These are phyloP conservation scores for Xiphophorus couchianus DNA, from an alignment of 2,113 vertebrate genomes.

Conservation along the genomic window DNA sequence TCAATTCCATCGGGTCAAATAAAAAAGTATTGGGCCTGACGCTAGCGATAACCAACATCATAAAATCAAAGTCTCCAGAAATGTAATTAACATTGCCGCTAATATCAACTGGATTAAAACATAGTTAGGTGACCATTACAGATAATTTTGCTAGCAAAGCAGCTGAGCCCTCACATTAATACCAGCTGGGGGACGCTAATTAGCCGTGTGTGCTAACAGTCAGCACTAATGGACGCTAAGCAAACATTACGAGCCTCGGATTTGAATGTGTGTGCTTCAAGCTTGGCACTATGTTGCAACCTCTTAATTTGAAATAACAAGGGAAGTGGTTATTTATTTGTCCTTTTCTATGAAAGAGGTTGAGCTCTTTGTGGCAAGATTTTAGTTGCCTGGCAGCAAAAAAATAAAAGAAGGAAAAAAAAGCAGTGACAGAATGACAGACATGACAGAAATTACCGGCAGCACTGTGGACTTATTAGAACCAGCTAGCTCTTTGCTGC, in stretches of 20 bases:
- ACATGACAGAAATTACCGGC: too few species aligned
- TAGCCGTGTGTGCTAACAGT: constrained; percentile 66
- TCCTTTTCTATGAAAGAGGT: too few species aligned
- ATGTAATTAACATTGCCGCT: constrained; percentile 29
- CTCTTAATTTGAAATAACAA: too few species aligned
- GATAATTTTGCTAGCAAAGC: constrained; percentile 30
- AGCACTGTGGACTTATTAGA: too few species aligned
- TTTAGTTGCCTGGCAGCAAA: too few species aligned
- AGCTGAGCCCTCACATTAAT: constrained; percentile 49
- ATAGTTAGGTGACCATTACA: constrained; percentile 42
- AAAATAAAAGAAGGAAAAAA: too few species aligned
- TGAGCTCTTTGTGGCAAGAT: too few species aligned
- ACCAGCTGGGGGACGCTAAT: constrained; percentile 62
- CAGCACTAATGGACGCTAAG: constrained; percentile 66
- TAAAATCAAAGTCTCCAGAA: constrained; percentile 10
- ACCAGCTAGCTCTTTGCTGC: too few species aligned
- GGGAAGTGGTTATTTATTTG: too few species aligned
- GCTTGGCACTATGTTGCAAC: too few species aligned
- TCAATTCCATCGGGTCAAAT: background rate
- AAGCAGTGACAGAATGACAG: too few species aligned
- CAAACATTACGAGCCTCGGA: constrained; percentile 27
- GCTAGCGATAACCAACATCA: background rate
- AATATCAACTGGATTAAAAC: constrained; percentile 34
- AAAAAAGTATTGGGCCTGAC: background rate
- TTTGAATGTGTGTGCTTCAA: too few species aligned